Evolutionary conservation across 2,888 invertebrate genomes (phyloP).

Genomic region (Agrotis exclamationis): DNA sequence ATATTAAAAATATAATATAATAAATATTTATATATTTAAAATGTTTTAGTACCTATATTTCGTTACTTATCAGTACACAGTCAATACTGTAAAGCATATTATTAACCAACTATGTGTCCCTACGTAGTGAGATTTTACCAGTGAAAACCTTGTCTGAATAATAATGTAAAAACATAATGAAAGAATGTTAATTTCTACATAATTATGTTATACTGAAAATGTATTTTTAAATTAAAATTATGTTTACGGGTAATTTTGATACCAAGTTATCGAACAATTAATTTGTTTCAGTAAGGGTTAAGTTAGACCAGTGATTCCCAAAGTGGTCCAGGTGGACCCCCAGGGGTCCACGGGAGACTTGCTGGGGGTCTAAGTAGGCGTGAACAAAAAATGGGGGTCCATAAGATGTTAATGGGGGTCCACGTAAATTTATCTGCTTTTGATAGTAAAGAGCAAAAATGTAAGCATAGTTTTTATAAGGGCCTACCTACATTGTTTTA

Average conservation of each 20-base stretch:
- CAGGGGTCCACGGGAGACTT: too few species aligned
- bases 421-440: too few species aligned
- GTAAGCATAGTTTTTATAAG: too few species aligned
- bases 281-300: background rate
- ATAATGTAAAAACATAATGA: background rate
- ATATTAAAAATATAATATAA: constrained; percentile 6
- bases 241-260: constrained; percentile 1
- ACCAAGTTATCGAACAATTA: background rate
- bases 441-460: too few species aligned
- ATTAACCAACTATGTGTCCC: background rate
- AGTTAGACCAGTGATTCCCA: too few species aligned
- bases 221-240: constrained; percentile 9
- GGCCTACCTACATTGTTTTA: too few species aligned
- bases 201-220: background rate
- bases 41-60: background rate
- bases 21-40: too few species aligned
- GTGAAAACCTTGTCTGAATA: background rate
- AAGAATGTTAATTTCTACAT: background rate
- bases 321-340: too few species aligned
- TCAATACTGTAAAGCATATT: background rate
- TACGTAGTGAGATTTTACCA: background rate
- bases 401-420: too few species aligned
- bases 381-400: too few species aligned
- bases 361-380: too few species aligned
- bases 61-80: background rate